These are phyloP conservation scores for Elymnias hypermnestra DNA, from an alignment of 1,140 invertebrate genomes.

Conservation along the genomic window DNA sequence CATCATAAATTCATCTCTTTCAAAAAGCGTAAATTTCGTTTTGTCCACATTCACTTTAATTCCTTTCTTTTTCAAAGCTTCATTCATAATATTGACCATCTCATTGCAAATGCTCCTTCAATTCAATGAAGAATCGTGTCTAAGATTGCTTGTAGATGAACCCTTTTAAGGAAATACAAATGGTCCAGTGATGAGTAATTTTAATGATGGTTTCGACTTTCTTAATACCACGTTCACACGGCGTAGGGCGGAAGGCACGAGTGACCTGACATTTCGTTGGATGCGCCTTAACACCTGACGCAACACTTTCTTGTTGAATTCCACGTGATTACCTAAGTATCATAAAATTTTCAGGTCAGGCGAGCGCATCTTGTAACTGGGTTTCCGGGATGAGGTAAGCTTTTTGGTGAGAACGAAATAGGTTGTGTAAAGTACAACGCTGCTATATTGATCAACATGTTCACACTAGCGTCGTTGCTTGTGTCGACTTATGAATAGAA, in stretches of 20 bases:
- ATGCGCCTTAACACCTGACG: slow-evolving; percentile 42
- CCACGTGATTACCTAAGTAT: slow-evolving; percentile 25
- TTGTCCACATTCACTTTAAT: no score
- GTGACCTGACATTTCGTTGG: slow-evolving; percentile 48
- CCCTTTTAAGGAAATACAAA: slow-evolving; percentile 1
- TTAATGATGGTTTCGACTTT: slow-evolving; percentile 25
- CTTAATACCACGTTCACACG: slow-evolving; percentile 42
- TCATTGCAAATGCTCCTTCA: no score
- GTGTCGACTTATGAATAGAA: no score
- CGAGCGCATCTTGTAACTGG: slow-evolving; percentile 10
- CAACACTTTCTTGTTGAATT: slow-evolving; percentile 29
- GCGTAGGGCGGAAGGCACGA: slow-evolving; percentile 45
- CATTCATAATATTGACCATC: no score
- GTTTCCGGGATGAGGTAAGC: slow-evolving; percentile 20
- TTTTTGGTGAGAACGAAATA: not conserved
- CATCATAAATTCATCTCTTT: no score
- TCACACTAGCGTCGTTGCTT: no score
- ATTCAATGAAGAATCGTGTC: no score
- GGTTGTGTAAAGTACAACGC: not conserved
- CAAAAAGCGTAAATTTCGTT: no score
- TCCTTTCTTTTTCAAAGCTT: no score
- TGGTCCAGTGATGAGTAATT: slow-evolving; percentile 3
- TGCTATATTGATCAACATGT: not conserved
- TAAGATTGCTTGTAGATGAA: no score
- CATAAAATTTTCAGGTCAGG: slow-evolving; percentile 22